phyloP scores from a whole-genome alignment of 35 echinoderm and acorn worm genomes.

The Amphiura filiformis region DNA sequence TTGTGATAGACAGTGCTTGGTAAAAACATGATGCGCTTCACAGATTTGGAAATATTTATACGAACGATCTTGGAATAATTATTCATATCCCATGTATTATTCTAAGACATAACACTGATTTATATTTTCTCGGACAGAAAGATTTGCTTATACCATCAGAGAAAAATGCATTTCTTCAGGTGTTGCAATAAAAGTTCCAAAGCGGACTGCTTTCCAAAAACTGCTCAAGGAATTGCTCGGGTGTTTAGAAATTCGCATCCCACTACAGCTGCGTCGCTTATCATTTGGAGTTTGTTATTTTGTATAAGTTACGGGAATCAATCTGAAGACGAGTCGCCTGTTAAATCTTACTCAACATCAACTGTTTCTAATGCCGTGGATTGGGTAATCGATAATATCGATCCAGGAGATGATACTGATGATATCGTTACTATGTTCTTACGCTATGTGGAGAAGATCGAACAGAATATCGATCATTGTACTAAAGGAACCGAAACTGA shows the following conservation, averaged over 20 bases:
- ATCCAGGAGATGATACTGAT: too few relatives aligned
- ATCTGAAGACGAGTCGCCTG: neutral
- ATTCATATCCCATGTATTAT: neutral
- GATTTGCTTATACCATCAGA: neutral
- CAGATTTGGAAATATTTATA: neutral
- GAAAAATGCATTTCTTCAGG: neutral
- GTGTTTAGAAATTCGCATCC: neutral
- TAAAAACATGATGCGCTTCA: neutral
- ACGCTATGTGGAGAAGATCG: conserved; percentile 51
- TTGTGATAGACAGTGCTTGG: neutral
- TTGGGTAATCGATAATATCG: neutral
- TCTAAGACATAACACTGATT: too few relatives aligned
- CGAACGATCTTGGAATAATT: neutral
- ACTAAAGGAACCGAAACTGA: conserved; percentile 54
- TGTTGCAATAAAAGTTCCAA: neutral
- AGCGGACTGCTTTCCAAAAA: neutral
- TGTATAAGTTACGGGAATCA: neutral
- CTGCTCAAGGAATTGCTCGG: neutral
- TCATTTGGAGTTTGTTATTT: neutral
- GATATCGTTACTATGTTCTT: conserved; percentile 75
- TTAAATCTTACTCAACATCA: neutral
- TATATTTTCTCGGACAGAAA: neutral
- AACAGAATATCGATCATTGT: conserved; percentile 71
- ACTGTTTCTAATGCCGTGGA: neutral
- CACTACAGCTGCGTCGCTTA: neutral